These are phyloP conservation scores for Formica exsecta DNA, from an alignment of 1,140 invertebrate species.

Conservation along the genomic window DNA sequence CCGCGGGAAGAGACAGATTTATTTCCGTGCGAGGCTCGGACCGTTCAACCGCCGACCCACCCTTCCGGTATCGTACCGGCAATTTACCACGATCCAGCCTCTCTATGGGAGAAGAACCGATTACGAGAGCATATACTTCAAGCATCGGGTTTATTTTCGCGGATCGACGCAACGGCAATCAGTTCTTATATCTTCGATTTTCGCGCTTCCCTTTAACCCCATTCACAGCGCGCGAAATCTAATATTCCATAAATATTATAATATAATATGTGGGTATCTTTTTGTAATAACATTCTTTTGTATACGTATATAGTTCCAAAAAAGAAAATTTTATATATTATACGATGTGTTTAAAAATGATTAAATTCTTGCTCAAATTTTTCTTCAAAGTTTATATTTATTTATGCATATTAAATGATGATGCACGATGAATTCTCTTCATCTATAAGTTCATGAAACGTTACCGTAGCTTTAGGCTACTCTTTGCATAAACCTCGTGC, in stretches of 20 bases:
- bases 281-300: not conserved
- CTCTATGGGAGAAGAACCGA: constrained; percentile 47
- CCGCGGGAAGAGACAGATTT: constrained; percentile 74
- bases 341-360: not conserved
- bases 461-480: constrained; percentile 26
- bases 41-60: constrained; percentile 12
- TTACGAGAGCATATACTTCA: constrained; percentile 45
- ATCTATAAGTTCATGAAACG: constrained; percentile 38
- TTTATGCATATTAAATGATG: not conserved
- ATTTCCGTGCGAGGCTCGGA: constrained; percentile 66
- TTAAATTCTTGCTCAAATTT: not conserved
- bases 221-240: not conserved
- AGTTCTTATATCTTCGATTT: constrained; percentile 52
- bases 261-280: not conserved
- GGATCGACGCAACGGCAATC: constrained; percentile 33
- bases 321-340: not conserved
- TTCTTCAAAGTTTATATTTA: not conserved
- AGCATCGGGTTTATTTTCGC: constrained; percentile 63
- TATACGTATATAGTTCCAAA: not conserved
- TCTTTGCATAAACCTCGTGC: constrained; percentile 40
- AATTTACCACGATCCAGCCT: constrained; percentile 53
- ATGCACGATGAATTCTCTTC: constrained; percentile 9
- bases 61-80: constrained; percentile 41
- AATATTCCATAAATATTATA: not conserved
- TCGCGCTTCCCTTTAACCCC: not conserved